These are phyloP conservation scores for Macquaria australasica DNA, from an alignment of 2,113 vertebrate genomes.

Conservation along the genomic window DNA sequence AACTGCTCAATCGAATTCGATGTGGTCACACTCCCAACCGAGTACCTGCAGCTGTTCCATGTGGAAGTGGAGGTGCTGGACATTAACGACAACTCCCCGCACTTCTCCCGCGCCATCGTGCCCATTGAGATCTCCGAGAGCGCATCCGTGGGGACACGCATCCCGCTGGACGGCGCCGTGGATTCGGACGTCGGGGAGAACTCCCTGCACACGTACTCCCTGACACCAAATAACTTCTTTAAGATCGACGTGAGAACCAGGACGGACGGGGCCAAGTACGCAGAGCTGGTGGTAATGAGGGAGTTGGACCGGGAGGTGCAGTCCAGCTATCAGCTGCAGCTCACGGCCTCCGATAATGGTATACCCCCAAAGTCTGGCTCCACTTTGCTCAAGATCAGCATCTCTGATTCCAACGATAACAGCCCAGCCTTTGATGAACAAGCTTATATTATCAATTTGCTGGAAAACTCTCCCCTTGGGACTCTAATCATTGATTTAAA, in stretches of 20 bases:
- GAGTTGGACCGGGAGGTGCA: conserved; percentile 93
- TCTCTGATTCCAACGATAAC: conserved; percentile 98
- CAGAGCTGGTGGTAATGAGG: conserved; percentile 92
- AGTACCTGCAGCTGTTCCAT: conserved; percentile 96
- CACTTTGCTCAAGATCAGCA: conserved; percentile 92
- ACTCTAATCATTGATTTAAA: conserved; percentile 94
- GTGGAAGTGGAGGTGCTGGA: conserved; percentile 98
- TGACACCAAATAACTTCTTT: conserved; percentile 93
- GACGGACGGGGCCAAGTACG: conserved; percentile 95
- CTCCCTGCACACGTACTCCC: conserved; percentile 91
- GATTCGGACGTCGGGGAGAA: conserved; percentile 97
- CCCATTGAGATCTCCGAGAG: conserved; percentile 97
- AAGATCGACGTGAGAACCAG: conserved; percentile 92
- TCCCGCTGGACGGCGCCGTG: conserved; percentile 93
- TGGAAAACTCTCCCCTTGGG: conserved; percentile 91
- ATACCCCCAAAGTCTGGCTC: conserved; percentile 93
- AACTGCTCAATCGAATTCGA: conserved; percentile 99
- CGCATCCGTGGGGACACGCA: conserved; percentile 93
- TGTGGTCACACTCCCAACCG: conserved; percentile 95
- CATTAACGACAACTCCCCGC: conserved; percentile 97
- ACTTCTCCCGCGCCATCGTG: conserved; percentile 92
- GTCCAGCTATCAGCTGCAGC: conserved; percentile 91
- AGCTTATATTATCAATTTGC: conserved; percentile 89
- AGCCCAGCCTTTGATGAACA: conserved; percentile 93
- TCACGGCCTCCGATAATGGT: conserved; percentile 94